Base-by-base conservation (phyloP, 1,140 invertebrate species). In the Adoxophyes honmai region DNA sequence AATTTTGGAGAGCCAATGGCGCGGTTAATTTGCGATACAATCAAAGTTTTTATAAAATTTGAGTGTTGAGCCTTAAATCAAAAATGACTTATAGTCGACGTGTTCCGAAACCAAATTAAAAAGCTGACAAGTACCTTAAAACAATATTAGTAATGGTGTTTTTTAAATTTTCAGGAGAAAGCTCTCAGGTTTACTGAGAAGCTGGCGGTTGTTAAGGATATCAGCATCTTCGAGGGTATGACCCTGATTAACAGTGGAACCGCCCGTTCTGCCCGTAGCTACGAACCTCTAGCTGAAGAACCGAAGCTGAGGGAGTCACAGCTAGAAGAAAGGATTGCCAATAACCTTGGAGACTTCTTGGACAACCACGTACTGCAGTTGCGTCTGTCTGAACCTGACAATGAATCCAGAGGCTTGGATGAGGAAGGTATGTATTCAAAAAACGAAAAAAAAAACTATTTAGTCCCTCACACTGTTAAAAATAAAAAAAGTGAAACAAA, bases 331-430 rank as follows among this genome's bases (percentile, higher is more conserved):
- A 82, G 86, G 42, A 86, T 88, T 55, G 86, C 70, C 9, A 70
- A 79, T 62, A 86, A 86, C 44, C 70, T 88, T 44, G 86, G 76
- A 11, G 86, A 88, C 57, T 86, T 88, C 58, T 69, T 88, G 52
- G 79, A 86, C 55, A 81, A 81, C 42, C 83, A 86, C 57, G 83
- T 86, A 60, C 70, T 88, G 53, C 86, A 88, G 66, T 62, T 88
- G 51, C 73, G 83, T 59, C 60, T 88, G 39, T 75, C 83, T 44
- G 79, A 84, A 14, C 63, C 68, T 36, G 70, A 73, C 1, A 69
- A 73, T 14, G 81, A 86, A 55, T 81, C 82, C 4, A 71, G 82
- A 37, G 76, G 60, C 13, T 68, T 86, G 14, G 86, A 88, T 61
- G 82, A 86, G 57, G 86, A 88, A 88, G 82, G 83, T 88, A 69